Base-by-base conservation (phyloP, 2,797 vertebrate genomes). In the Pantherophis alleghaniensis region DNA sequence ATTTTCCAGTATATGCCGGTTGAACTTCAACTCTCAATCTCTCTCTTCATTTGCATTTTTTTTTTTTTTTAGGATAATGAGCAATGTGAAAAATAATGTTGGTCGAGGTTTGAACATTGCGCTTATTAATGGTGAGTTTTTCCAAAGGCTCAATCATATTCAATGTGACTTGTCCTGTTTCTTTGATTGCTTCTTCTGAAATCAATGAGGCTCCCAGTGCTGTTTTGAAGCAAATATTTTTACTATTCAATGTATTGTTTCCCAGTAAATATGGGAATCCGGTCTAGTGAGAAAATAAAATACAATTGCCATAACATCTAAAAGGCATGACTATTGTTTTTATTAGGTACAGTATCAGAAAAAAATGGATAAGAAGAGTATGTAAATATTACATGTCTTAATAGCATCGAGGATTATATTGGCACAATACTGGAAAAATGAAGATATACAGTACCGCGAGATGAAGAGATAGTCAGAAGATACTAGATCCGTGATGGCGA, bases 31-130 rank as follows among this genome's bases (percentile, higher is more conserved):
- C 2, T 53, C 22, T 63, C 2, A 12, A 16, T 86, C 28, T 89
- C 28, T 89, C 28, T 28, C 59, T 7, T 69, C 47, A 7, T 94
- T 93, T 66, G 59, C 60, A 95, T 92, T 89, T 92, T 55, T 55
- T 53, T 55, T 53, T 42, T 53, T 55, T 55, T 88, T 89, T 97
- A 99, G 99, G 11, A 94, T 99, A 94, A 98, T 99, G 98, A 99
- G 98, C 94, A 95, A 96, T 0, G 92, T 98, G 90, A 94, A 96
- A 91, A 98, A 99, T 95, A 99, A 99, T 2, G 93, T 99, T 56
- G 98, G 98, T 92, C 95, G 96, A 94, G 99, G 99, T 42, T 96
- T 99, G 92, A 99, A 99, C 94, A 96, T 99, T 0, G 98, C 97
- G 0, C 92, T 98, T 89, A 94, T 99, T 91, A 98, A 99, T 0